A percentile compares a stretch with the other conserved stretches of the same genome.
Conservation (phyloP, 2,113 vertebrate species). For the Centropristis striata region DNA sequence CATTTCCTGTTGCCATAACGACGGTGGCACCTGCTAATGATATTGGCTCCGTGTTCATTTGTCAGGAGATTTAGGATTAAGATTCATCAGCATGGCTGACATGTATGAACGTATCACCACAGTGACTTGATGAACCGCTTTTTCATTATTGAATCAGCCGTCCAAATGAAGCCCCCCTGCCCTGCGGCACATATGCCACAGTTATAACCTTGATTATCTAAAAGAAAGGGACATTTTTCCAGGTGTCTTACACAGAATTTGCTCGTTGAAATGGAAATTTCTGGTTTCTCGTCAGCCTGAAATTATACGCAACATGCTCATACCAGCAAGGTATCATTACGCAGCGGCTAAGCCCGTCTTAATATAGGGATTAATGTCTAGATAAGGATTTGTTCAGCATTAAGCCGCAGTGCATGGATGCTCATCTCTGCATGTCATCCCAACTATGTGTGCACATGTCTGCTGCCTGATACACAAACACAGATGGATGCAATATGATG, state of each 20-base stretch:
- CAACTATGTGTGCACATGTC: constrained; percentile 17
- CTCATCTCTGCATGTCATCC: constrained; percentile 57
- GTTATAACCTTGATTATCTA: constrained; percentile 22
- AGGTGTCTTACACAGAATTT: neutral
- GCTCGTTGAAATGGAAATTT: constrained; percentile 15
- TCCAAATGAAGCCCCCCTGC: constrained; percentile 13
- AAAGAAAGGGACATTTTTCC: constrained; percentile 11
- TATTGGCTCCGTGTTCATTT: constrained; percentile 49
- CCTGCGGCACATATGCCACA: neutral
- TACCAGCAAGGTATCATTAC: constrained; percentile 59
- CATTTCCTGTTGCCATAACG: constrained; percentile 72
- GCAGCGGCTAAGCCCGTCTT: constrained; percentile 57
- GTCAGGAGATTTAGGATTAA: constrained; percentile 62
- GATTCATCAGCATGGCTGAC: constrained; percentile 63
- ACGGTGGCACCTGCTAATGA: constrained; percentile 57
- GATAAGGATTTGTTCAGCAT: constrained; percentile 67
- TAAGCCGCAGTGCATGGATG: constrained; percentile 51
- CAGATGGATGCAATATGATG: constrained; percentile 10
- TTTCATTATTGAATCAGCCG: constrained; percentile 21
- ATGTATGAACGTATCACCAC: constrained; percentile 36
- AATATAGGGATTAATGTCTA: constrained; percentile 68
- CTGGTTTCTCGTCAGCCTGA: constrained; percentile 29
- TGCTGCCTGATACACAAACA: constrained; percentile 8
- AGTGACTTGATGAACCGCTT: constrained; percentile 16
- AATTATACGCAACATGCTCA: constrained; percentile 17